Evolutionary conservation across 2,888 invertebrate genomes (phyloP), one percentile per base, ranked within the genome.

Genomic region (Chrysodeixis includens): DNA sequence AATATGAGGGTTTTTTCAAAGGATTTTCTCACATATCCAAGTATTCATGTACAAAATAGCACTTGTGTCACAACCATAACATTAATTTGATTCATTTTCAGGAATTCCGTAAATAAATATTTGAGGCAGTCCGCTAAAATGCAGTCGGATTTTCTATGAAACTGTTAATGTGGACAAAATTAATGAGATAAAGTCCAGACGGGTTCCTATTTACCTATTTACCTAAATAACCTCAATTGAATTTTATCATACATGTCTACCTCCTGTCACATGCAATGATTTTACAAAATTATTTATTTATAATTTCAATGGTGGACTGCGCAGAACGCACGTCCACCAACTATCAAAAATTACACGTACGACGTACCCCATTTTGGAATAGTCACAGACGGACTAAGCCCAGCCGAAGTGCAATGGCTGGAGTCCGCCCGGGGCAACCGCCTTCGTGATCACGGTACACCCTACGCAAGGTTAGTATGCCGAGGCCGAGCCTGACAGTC

Each of bases 401-500:
- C 95, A 85, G 86, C 95, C 96, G 88, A 76, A 88, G 96, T 97
- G 97, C 97, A 97, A 97, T 96, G 97, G 92, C 90, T 88, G 95
- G 95, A 91, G 95, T 96, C 96, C 88, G 88, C 91, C 96, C 90
- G 95, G 95, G 94, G 96, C 96, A 96, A 95, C 95, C 96, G 96
- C 96, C 96, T 96, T 89, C 91, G 0, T 96, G 97, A 97, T 97
- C 97, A 95, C 96, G 96, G 96, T 96, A 92, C 93, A 95, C 96
- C 96, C 96, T 96, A 93, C 96, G 97, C 96, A 96, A 97, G 97
- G 97, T 97, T 97, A 97, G 97, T 96, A 95, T 95, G 91, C 16
- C 53, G 0, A 0, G 0, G 0, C 0, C 0, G 2, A 46, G 1
- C 7, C 1, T 20, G 4, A n/a, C 56, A 35, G 20, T 35, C 63